Percentiles rank a stretch among this genome's conserved stretches.
Evolutionary conservation across 2,888 invertebrate genomes (phyloP).

Genomic region (Dendrolimus pini): DNA sequence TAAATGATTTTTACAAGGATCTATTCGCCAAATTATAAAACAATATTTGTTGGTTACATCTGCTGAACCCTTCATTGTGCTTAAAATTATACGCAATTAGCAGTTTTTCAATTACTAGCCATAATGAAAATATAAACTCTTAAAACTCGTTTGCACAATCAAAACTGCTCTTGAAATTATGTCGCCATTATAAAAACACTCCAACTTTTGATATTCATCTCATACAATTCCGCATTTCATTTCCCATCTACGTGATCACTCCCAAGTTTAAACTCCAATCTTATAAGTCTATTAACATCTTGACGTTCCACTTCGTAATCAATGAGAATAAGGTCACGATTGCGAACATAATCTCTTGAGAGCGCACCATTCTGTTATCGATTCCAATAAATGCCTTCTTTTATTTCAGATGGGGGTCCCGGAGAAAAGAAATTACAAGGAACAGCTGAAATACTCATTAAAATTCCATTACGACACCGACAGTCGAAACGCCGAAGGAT

Average conservation of each 20-base stretch:
- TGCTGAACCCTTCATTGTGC: too few species aligned
- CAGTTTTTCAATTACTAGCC: too few species aligned
- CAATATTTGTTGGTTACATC: too few species aligned
- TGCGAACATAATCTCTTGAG: conserved; percentile 35
- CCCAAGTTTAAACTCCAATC: background rate
- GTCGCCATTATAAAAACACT: background rate
- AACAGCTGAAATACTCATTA: conserved; percentile 60
- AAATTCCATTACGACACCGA: conserved; percentile 57
- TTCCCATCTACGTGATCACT: background rate
- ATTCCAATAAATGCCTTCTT: conserved; percentile 48
- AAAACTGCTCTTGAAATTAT: too few species aligned
- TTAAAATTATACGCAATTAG: too few species aligned
- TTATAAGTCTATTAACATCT: conserved; percentile 22
- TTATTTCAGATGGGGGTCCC: conserved; percentile 37
- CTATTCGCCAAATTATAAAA: too few species aligned
- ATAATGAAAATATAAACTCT: too few species aligned
- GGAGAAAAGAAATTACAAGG: conserved; percentile 41
- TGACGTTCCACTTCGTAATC: conserved; percentile 20
- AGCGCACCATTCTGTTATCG: conserved; percentile 33
- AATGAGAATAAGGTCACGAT: conserved; percentile 40
- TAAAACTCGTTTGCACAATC: too few species aligned
- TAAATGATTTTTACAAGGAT: too few species aligned
- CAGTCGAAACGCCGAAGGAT: conserved; percentile 39
- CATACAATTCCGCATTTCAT: background rate
- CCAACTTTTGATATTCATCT: conserved; percentile 1